A percentile compares a stretch with the other conserved stretches of the same genome.
Evolutionary conservation across 23 tunicate genomes (phyloP).

Genomic region (Aplidium turbinatum): DNA sequence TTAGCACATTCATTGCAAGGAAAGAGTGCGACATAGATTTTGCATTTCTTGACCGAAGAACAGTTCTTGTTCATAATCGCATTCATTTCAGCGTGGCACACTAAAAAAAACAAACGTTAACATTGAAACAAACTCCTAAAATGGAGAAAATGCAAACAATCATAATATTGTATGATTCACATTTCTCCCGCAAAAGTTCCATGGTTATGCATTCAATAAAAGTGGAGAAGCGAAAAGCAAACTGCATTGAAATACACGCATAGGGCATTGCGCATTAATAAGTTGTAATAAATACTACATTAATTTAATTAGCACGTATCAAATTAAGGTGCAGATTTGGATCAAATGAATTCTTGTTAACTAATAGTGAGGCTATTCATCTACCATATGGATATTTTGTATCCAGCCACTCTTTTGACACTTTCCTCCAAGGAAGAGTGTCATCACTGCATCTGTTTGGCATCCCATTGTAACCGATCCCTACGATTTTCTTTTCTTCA

Average conservation of each 20-base stretch:
- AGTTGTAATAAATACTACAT: too few species aligned
- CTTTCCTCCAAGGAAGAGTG: constrained; percentile 78
- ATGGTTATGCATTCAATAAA: too few species aligned
- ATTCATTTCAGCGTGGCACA: constrained; percentile 99
- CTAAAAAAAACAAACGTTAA: constrained; percentile 44
- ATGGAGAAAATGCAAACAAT: neutral
- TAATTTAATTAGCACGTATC: too few species aligned
- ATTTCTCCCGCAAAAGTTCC: too few species aligned
- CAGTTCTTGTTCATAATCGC: constrained; percentile 96
- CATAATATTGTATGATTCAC: too few species aligned
- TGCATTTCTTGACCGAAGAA: constrained; percentile 79
- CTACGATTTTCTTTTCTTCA: constrained; percentile 91
- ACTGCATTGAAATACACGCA: too few species aligned
- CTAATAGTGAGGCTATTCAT: too few species aligned
- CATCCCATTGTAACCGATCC: constrained; percentile 99
- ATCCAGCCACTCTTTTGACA: constrained; percentile 64
- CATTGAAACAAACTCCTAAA: constrained; percentile 4
- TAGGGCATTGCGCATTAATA: too few species aligned
- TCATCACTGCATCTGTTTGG: constrained; percentile 93
- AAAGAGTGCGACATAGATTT: constrained; percentile 88
- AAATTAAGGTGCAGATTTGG: too few species aligned
- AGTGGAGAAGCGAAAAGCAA: too few species aligned
- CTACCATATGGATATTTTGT: constrained; percentile 99
- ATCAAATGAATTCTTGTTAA: too few species aligned
- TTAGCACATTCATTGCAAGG: constrained; percentile 99